Evolutionary conservation across 2,888 invertebrate species (phyloP).

Genomic region (Leucania comma): DNA sequence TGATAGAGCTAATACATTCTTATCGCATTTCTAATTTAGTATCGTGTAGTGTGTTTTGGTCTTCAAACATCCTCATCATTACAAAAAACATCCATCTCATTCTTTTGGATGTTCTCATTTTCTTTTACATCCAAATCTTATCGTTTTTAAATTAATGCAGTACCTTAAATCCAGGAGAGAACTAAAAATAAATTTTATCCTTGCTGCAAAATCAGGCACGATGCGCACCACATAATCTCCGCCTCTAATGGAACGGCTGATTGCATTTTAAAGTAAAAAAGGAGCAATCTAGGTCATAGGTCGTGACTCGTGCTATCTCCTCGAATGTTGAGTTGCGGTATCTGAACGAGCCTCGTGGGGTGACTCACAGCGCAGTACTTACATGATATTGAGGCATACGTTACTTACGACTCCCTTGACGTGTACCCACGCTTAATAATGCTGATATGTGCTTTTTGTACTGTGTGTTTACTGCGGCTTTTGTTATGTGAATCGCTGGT

Average conservation of each 20-base stretch:
- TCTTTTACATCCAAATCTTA: no score
- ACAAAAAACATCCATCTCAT: no score
- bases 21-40: background rate
- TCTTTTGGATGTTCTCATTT: no score
- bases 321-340: constrained; percentile 53
- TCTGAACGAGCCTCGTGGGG: constrained; percentile 58
- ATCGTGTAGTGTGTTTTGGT: background rate
- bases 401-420: constrained; percentile 50
- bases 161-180: background rate
- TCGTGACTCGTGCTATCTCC: constrained; percentile 56
- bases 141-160: background rate
- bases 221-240: constrained; percentile 36
- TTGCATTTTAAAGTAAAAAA: constrained; percentile 51
- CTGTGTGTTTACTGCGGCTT: constrained; percentile 36
- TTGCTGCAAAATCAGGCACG: constrained; percentile 12
- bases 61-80: background rate
- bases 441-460: constrained; percentile 50
- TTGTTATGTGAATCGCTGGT: constrained; percentile 16
- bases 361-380: constrained; percentile 57
- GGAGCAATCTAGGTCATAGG: constrained; percentile 44
- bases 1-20: background rate
- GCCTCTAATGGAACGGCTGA: constrained; percentile 42
- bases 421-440: constrained; percentile 49
- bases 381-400: constrained; percentile 55
- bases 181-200: background rate